Conservation (phyloP, 1,140 invertebrate genomes). For the Mizuhopecten yessoensis region DNA sequence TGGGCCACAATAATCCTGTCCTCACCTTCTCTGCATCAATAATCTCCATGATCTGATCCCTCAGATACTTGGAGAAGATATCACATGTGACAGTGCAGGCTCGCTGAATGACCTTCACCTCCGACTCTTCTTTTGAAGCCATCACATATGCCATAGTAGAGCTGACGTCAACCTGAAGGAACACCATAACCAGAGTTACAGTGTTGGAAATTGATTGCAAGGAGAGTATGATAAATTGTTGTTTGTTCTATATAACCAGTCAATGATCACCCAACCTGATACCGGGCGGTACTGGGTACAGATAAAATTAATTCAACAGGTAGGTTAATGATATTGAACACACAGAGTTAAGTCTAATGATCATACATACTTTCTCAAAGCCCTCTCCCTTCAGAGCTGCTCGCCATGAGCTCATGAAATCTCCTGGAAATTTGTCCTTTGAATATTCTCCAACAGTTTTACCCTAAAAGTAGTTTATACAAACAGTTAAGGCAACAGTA, state of each 20-base stretch:
- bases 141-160: slow-evolving; percentile 93
- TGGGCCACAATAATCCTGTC: neutral
- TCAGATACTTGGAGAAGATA: slow-evolving; percentile 97
- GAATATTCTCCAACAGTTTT: slow-evolving; percentile 95
- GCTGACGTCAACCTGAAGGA: slow-evolving; percentile 92
- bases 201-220: too few species aligned
- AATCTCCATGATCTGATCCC: slow-evolving; percentile 99
- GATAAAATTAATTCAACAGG: too few species aligned
- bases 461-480: slow-evolving; percentile 84
- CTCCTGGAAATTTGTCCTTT: slow-evolving; percentile 96
- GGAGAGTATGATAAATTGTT: too few species aligned
- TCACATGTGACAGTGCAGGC: slow-evolving; percentile 96
- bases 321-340: too few species aligned
- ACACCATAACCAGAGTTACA: too few species aligned
- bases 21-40: slow-evolving; percentile 96
- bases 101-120: slow-evolving; percentile 96
- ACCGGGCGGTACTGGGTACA: too few species aligned
- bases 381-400: slow-evolving; percentile 89
- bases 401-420: slow-evolving; percentile 97
- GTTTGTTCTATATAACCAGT: too few species aligned
- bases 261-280: too few species aligned
- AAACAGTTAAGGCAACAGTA: too few species aligned
- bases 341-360: too few species aligned
- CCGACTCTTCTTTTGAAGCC: slow-evolving; percentile 97
- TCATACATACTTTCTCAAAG: slow-evolving; percentile 89